These are phyloP conservation scores for rat (Rattus norvegicus) DNA, from an alignment of 2,113 vertebrate genomes.

Conservation along the genomic window DNA sequence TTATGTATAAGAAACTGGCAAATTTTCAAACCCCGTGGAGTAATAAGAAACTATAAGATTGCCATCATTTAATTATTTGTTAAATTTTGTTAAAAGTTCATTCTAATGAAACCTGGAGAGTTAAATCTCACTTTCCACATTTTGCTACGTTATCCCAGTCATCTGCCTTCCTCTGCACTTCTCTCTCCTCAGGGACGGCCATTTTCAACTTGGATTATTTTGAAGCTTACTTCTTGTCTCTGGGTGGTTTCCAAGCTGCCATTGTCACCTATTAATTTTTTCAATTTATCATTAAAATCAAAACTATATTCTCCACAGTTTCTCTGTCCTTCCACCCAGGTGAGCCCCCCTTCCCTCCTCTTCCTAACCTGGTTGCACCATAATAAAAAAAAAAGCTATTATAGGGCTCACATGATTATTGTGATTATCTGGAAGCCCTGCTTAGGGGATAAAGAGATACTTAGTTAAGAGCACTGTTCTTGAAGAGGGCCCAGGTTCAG, in stretches of 20 bases:
- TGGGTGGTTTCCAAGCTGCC: background rate
- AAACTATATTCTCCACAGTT: background rate
- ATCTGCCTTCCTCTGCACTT: background rate
- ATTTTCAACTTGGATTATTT: conserved; percentile 20
- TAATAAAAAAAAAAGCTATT: background rate
- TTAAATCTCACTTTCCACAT: background rate
- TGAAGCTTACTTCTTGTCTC: background rate
- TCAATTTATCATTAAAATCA: background rate
- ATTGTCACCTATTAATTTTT: background rate
- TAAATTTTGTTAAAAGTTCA: conserved; percentile 35
- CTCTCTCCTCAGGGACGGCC: background rate
- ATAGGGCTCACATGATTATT: background rate
- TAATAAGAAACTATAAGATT: background rate
- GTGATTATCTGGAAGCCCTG: background rate
- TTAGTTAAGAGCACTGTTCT: background rate
- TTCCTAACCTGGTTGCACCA: background rate
- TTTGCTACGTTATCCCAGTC: background rate
- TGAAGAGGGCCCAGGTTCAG: background rate
- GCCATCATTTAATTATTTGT: conserved; percentile 26
- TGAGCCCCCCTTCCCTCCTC: background rate
- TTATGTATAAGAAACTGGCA: background rate
- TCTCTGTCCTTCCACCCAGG: background rate
- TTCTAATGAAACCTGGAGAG: conserved; percentile 27
- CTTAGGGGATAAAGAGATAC: background rate
- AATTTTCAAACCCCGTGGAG: background rate